Evolutionary conservation across 2,113 vertebrate species (phyloP).

Genomic region (Pterophyllum scalare): DNA sequence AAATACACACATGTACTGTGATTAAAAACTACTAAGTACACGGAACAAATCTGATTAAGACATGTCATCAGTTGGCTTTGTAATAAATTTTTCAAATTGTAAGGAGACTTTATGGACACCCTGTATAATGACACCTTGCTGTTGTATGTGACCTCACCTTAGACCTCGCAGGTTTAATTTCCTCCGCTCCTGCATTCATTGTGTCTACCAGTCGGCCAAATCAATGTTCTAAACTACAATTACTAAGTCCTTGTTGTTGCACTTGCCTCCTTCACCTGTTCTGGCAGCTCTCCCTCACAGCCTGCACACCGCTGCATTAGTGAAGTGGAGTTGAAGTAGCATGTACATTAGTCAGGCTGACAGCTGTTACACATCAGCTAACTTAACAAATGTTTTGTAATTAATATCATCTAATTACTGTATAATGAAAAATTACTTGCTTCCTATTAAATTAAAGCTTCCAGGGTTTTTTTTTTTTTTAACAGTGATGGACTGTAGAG

Average conservation of each 20-base stretch:
- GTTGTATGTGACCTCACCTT: not conserved
- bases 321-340: slow-evolving; percentile 15
- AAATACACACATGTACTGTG: no score
- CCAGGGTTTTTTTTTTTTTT: slow-evolving; percentile 55
- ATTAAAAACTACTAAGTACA: no score
- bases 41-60: no score
- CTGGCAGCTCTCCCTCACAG: not conserved
- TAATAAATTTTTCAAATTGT: no score
- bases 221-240: not conserved
- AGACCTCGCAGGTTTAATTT: not conserved
- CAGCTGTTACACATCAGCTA: slow-evolving; percentile 54
- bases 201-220: not conserved
- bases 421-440: slow-evolving; percentile 74
- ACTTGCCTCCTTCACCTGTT: not conserved
- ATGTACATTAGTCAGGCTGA: slow-evolving; percentile 55
- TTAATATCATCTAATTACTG: slow-evolving; percentile 78
- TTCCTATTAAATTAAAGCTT: slow-evolving; percentile 68
- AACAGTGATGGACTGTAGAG: slow-evolving; percentile 73
- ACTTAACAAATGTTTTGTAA: slow-evolving; percentile 73
- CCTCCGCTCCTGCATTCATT: not conserved
- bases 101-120: no score
- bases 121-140: not conserved
- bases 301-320: not conserved
- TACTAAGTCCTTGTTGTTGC: not conserved
- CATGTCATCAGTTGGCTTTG: no score